Conservation (phyloP, 2,113 vertebrate genomes). For the Tachycineta bicolor region DNA sequence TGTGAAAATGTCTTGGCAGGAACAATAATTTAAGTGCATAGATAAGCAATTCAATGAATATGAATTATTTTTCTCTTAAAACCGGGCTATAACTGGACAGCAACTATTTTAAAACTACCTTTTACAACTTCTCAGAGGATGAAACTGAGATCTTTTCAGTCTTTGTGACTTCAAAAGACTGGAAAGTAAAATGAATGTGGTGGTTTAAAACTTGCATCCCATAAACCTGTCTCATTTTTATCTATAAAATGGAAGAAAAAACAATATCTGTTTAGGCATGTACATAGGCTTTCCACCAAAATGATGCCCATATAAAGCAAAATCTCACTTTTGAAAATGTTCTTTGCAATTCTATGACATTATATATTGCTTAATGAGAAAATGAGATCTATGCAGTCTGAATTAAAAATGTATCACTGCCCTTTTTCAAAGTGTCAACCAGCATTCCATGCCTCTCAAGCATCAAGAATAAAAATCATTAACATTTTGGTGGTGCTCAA, state of each 20-base stretch:
- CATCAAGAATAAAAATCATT: background rate
- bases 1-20: background rate
- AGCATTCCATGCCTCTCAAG: background rate
- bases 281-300: background rate
- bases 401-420: background rate
- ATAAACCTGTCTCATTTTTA: background rate
- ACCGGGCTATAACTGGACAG: background rate
- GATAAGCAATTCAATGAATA: background rate
- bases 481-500: background rate
- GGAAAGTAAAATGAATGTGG: background rate
- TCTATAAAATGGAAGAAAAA: background rate
- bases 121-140: background rate
- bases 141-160: background rate
- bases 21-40: background rate
- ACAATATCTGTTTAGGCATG: background rate
- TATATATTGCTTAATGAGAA: background rate
- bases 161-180: background rate
- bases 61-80: background rate
- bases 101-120: background rate
- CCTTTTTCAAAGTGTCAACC: background rate
- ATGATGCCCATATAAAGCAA: background rate
- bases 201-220: background rate
- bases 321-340: background rate
- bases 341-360: background rate
- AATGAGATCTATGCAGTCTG: background rate